Evolutionary conservation across 2,888 invertebrate genomes (phyloP).

Genomic region (Lampropteryx suffumata): DNA sequence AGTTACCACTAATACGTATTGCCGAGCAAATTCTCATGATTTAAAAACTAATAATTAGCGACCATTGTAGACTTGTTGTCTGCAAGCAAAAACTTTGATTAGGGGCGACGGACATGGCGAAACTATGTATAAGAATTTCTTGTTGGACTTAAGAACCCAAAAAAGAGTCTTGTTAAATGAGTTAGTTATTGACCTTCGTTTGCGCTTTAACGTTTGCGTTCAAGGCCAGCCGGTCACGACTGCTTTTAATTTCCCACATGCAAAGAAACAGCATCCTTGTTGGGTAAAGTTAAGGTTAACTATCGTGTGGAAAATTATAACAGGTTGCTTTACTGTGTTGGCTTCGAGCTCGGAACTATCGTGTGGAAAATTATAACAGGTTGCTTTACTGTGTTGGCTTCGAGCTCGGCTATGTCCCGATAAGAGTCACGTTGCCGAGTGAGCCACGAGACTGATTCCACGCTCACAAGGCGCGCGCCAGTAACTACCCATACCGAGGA

Average conservation of each 20-base stretch:
- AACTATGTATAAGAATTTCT: too few relatives aligned
- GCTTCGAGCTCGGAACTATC: slow-evolving; percentile 9
- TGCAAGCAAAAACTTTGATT: too few relatives aligned
- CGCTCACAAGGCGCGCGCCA: slow-evolving; percentile 9
- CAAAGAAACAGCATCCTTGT: background rate
- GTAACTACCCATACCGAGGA: background rate
- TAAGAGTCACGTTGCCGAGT: slow-evolving; percentile 15
- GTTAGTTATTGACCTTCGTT: background rate
- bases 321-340: slow-evolving; percentile 6
- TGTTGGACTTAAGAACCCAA: too few relatives aligned
- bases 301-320: background rate
- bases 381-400: slow-evolving; percentile 10
- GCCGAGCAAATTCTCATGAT: too few relatives aligned
- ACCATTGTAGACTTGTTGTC: too few relatives aligned
- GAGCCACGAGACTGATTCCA: slow-evolving; percentile 15
- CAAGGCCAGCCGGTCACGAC: slow-evolving; percentile 3
- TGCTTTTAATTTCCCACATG: background rate
- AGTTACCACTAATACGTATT: too few relatives aligned
- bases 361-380: background rate
- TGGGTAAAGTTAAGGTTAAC: background rate
- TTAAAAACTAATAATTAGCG: too few relatives aligned
- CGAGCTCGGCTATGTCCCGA: too few relatives aligned
- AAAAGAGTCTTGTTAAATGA: too few relatives aligned
- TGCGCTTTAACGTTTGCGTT: background rate
- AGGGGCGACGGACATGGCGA: too few relatives aligned